Percentiles rank a stretch among this genome's conserved stretches.
phyloP scores from a whole-genome alignment of 2,797 vertebrate species.

The Chiloscyllium punctatum region DNA sequence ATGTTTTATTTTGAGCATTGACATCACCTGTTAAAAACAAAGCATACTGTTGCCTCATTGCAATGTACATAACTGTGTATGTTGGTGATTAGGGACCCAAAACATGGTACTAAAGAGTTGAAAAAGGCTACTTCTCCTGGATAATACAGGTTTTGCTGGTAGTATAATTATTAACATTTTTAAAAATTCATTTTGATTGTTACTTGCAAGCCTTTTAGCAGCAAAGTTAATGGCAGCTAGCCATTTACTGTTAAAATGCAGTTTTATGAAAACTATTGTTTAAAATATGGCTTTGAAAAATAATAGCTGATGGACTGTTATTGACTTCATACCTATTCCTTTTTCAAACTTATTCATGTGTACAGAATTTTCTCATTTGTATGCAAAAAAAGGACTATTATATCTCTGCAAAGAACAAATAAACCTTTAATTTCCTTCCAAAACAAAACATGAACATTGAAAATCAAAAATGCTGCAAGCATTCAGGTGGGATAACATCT shows the following conservation, averaged over 20 bases:
- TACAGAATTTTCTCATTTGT: not conserved
- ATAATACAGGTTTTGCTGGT: not conserved
- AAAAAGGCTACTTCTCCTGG: not conserved
- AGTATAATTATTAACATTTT: not conserved
- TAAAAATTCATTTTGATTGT: not conserved
- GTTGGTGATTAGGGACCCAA: not conserved
- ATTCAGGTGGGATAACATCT: too few species aligned
- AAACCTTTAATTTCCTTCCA: not conserved
- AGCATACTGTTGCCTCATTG: not conserved
- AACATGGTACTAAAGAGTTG: not conserved
- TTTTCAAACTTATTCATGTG: not conserved
- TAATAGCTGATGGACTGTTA: not conserved
- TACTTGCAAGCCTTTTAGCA: too few species aligned
- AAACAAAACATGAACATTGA: too few species aligned
- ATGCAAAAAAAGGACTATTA: not conserved
- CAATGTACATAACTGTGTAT: not conserved
- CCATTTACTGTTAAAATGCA: not conserved
- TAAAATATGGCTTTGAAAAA: not conserved
- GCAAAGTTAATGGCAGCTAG: too few species aligned
- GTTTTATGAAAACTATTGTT: not conserved
- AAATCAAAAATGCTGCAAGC: too few species aligned
- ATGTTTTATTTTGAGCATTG: not conserved
- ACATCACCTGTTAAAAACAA: not conserved
- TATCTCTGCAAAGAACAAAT: not conserved
- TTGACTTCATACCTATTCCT: not conserved